Conservation (phyloP, 2,113 vertebrate species). For the Chamaea fasciata region DNA sequence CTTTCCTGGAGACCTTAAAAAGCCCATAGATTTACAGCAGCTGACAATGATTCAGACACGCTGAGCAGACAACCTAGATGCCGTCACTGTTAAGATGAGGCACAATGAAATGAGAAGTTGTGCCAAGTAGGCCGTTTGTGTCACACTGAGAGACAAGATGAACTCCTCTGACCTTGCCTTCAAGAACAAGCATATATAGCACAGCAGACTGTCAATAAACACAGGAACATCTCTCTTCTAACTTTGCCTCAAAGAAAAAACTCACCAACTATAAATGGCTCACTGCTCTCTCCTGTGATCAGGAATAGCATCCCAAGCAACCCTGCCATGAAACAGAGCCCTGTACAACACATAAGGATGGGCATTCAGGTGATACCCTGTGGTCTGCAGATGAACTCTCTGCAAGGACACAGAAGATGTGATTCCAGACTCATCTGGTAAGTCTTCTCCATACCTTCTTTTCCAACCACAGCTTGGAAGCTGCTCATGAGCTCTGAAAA, state of each 20-base stretch:
- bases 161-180: background rate
- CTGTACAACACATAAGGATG: background rate
- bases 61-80: background rate
- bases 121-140: background rate
- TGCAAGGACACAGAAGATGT: background rate
- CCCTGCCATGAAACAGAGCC: background rate
- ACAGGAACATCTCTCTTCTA: background rate
- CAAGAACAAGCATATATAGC: background rate
- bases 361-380: background rate
- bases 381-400: background rate
- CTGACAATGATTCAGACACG: conserved; percentile 26
- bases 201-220: background rate
- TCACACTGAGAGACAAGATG: background rate
- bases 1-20: background rate
- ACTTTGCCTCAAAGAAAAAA: background rate
- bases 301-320: background rate
- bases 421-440: background rate
- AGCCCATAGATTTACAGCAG: conserved; percentile 21
- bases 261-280: background rate
- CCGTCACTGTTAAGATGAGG: background rate
- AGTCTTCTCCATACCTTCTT: background rate
- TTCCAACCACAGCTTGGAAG: background rate
- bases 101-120: background rate
- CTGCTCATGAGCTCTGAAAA: background rate
- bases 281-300: background rate